phyloP scores from a whole-genome alignment of 2,113 vertebrate species.

The Plotosus lineatus region DNA sequence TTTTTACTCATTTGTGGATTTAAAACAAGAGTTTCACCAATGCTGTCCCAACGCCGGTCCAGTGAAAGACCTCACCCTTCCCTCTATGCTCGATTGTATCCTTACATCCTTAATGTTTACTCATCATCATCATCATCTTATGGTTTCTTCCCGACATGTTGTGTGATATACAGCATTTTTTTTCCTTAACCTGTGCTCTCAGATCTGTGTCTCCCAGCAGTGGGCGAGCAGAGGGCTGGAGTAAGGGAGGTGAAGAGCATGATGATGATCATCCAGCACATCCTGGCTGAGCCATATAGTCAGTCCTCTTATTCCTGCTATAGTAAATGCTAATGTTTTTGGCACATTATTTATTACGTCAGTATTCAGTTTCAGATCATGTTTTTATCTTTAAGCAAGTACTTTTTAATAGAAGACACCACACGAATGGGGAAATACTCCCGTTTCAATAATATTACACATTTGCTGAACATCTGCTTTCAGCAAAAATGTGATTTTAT shows the following conservation, averaged over 20 bases:
- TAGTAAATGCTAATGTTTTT: background rate
- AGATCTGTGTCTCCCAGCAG: conserved; percentile 83
- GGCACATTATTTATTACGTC: background rate
- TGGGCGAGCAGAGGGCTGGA: conserved; percentile 80
- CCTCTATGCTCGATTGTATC: conserved; percentile 93
- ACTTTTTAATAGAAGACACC: background rate
- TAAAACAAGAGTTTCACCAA: conserved; percentile 86
- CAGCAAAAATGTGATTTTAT: background rate
- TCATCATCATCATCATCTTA: background rate
- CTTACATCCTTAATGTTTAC: conserved; percentile 46
- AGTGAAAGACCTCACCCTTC: conserved; percentile 78
- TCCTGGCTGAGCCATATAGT: conserved; percentile 85
- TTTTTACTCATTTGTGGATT: conserved; percentile 92
- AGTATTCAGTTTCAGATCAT: background rate
- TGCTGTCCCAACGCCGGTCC: conserved; percentile 80
- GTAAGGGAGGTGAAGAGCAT: conserved; percentile 87
- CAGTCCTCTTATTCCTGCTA: conserved; percentile 59
- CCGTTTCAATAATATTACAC: background rate
- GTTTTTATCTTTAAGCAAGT: background rate
- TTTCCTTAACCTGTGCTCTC: conserved; percentile 57
- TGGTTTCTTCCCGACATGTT: background rate
- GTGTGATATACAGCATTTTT: background rate
- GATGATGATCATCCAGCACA: conserved; percentile 80
- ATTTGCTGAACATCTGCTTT: background rate
- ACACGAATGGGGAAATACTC: background rate